These are phyloP conservation scores for Acleris sparsana DNA, from an alignment of 2,888 invertebrate species.

Conservation along the genomic window DNA sequence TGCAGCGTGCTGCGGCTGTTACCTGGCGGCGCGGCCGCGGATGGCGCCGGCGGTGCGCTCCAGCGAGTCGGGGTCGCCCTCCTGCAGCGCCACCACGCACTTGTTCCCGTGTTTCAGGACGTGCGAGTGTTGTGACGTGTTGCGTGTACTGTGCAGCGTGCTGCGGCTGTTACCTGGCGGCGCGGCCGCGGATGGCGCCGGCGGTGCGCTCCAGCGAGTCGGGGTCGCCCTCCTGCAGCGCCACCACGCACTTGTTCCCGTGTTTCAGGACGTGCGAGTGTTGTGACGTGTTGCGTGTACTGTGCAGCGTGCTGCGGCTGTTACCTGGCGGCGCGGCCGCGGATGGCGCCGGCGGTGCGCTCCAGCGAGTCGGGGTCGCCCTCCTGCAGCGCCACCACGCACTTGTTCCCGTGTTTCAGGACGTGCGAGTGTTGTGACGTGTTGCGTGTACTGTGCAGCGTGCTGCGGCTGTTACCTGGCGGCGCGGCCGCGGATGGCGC, in stretches of 20 bases:
- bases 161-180: constrained; percentile 79
- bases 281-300: not conserved
- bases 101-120: not conserved
- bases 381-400: constrained; percentile 91
- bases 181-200: constrained; percentile 97
- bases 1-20: not conserved
- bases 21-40: constrained; percentile 92
- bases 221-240: constrained; percentile 96
- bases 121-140: not conserved
- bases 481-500: constrained; percentile 97
- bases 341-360: constrained; percentile 97
- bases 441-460: not conserved
- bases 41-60: constrained; percentile 98
- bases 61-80: constrained; percentile 95
- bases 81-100: constrained; percentile 90
- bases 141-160: not conserved
- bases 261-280: not conserved
- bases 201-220: constrained; percentile 96
- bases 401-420: not conserved
- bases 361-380: constrained; percentile 96
- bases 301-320: not conserved
- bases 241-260: constrained; percentile 60
- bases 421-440: not conserved
- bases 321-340: constrained; percentile 92
- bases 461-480: constrained; percentile 69